Percentiles rank a stretch among this genome's conserved stretches.
Evolutionary conservation across 2,797 vertebrate genomes (phyloP).

Genomic region (Onychomys leucogaster): DNA sequence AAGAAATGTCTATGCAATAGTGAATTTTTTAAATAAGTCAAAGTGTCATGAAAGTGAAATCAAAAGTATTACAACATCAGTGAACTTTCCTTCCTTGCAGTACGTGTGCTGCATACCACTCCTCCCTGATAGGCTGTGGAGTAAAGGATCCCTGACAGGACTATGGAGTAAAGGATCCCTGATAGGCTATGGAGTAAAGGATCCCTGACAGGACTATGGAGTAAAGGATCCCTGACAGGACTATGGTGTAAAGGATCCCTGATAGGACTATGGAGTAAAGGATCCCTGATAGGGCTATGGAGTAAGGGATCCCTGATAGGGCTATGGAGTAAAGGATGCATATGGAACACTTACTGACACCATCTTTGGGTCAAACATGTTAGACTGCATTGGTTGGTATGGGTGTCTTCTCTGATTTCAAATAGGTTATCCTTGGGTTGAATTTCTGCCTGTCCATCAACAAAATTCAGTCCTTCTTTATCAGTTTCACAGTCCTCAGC

Average conservation of each 20-base stretch:
- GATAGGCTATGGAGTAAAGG: no score
- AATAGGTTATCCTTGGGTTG: neutral
- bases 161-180: no score
- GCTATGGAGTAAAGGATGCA: no score
- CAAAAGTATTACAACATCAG: neutral
- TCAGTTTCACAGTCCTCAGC: neutral
- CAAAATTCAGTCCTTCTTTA: neutral
- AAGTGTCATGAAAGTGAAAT: neutral
- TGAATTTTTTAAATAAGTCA: neutral
- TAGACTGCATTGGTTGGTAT: neutral
- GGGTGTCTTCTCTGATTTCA: neutral
- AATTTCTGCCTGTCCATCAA: neutral
- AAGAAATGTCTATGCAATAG: neutral
- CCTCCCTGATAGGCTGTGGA: neutral
- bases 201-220: no score
- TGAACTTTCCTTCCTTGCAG: neutral
- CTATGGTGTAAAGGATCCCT: no score
- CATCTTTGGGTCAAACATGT: neutral
- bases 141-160: no score
- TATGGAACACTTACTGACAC: neutral
- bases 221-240: no score
- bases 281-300: no score
- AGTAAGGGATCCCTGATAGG: no score
- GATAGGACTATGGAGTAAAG: no score
- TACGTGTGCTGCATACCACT: neutral